Evolutionary conservation across 2,797 vertebrate genomes (phyloP).

Genomic region (Channallabes apus): DNA sequence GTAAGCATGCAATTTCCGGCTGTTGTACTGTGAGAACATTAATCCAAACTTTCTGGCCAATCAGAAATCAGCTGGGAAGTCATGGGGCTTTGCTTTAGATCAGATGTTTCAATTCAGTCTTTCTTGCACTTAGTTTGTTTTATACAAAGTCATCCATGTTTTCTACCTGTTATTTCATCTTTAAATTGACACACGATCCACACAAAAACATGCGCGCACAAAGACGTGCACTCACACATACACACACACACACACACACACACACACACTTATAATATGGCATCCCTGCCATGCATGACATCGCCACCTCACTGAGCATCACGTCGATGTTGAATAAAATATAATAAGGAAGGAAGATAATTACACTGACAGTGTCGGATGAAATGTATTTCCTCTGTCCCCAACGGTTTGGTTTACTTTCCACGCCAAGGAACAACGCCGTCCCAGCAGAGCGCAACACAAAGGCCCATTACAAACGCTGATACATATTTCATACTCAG

Average conservation of each 20-base stretch:
- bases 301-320: constrained; percentile 55
- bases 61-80: background rate
- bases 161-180: background rate
- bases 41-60: background rate
- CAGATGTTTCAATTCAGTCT: background rate
- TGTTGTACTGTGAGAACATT: background rate
- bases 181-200: background rate
- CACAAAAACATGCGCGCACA: background rate
- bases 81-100: background rate
- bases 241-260: constrained; percentile 10
- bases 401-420: constrained; percentile 83
- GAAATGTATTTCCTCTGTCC: constrained; percentile 80
- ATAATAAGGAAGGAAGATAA: constrained; percentile 65
- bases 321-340: constrained; percentile 73
- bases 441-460: constrained; percentile 75
- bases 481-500: constrained; percentile 95
- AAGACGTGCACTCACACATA: constrained; percentile 10
- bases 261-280: constrained; percentile 45
- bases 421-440: constrained; percentile 78
- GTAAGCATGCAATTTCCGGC: no score
- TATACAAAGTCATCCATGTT: background rate
- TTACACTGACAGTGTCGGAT: constrained; percentile 79
- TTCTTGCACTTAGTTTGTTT: background rate
- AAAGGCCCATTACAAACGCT: constrained; percentile 87
- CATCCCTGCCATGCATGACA: constrained; percentile 30